Conservation (phyloP, 1,140 invertebrate species). For the Stegodyphus dumicola region DNA sequence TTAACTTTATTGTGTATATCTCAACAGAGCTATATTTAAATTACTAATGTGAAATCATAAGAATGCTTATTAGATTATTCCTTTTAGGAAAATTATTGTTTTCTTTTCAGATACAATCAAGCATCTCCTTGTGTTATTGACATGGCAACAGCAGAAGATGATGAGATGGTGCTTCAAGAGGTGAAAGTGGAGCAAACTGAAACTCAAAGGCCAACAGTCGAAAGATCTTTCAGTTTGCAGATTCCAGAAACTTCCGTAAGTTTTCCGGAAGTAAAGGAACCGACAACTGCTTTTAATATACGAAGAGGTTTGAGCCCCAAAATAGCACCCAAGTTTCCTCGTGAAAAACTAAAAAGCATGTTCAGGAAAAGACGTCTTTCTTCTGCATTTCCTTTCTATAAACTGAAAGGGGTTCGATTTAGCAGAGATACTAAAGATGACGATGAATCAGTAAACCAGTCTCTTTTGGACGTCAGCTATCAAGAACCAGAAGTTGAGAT, state of each 20-base stretch:
- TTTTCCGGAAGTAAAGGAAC: background rate
- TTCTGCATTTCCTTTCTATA: conserved; percentile 32
- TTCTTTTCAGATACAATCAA: conserved; percentile 10
- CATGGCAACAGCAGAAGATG: conserved; percentile 55
- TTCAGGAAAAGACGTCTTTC: conserved; percentile 42
- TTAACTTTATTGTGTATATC: too few relatives aligned
- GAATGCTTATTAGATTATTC: too few relatives aligned
- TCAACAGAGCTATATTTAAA: too few relatives aligned
- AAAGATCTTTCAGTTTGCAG: conserved; percentile 40
- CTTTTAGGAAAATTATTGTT: background rate
- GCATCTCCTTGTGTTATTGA: conserved; percentile 11
- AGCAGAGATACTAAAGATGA: conserved; percentile 43
- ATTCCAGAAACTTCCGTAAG: conserved; percentile 16
- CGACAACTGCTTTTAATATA: background rate
- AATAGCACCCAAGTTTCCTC: conserved; percentile 50
- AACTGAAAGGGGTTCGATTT: conserved; percentile 46
- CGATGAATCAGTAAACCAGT: conserved; percentile 1
- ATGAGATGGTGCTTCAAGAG: conserved; percentile 55
- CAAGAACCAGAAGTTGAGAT: conserved; percentile 35
- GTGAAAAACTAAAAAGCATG: conserved; percentile 57
- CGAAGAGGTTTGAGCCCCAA: conserved; percentile 34
- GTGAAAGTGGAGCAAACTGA: conserved; percentile 35
- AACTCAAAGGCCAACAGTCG: background rate
- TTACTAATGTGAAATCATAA: too few relatives aligned
- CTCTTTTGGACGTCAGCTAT: conserved; percentile 17